Conservation (phyloP, 1,140 invertebrate species). For the Portunus trituberculatus region DNA sequence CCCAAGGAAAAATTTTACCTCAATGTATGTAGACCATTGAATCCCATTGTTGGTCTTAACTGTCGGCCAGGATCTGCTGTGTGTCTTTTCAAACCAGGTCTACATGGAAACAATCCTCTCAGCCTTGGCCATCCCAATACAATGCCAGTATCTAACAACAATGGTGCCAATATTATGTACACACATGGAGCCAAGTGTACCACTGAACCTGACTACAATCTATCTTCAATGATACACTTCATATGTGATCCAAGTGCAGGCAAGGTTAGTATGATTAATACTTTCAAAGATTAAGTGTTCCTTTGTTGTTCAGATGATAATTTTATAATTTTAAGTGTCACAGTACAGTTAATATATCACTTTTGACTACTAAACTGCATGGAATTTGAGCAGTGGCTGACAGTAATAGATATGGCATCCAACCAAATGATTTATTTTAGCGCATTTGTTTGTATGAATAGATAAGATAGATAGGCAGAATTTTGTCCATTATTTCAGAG, state of each 20-base stretch:
- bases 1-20: slow-evolving; percentile 73
- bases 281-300: no score
- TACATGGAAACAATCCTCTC: not conserved
- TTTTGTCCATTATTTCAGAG: no score
- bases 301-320: no score
- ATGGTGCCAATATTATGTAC: slow-evolving; percentile 61
- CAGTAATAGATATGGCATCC: no score
- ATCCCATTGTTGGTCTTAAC: slow-evolving; percentile 69
- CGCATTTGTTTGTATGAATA: no score
- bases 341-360: no score
- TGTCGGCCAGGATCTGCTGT: slow-evolving; percentile 71
- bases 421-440: no score
- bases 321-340: no score
- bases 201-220: slow-evolving; percentile 24
- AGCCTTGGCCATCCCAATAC: slow-evolving; percentile 63
- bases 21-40: slow-evolving; percentile 76
- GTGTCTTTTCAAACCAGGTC: slow-evolving; percentile 43
- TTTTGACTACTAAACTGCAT: no score
- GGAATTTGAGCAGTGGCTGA: no score
- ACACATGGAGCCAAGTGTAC: slow-evolving; percentile 61
- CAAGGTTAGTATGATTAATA: slow-evolving; percentile 50
- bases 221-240: slow-evolving; percentile 61
- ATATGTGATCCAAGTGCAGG: slow-evolving; percentile 66
- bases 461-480: no score
- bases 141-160: not conserved